A percentile compares a stretch with the other conserved stretches of the same genome.
phyloP scores from a whole-genome alignment of 2,797 vertebrate genomes.

The Paedocypris micromegethes region DNA sequence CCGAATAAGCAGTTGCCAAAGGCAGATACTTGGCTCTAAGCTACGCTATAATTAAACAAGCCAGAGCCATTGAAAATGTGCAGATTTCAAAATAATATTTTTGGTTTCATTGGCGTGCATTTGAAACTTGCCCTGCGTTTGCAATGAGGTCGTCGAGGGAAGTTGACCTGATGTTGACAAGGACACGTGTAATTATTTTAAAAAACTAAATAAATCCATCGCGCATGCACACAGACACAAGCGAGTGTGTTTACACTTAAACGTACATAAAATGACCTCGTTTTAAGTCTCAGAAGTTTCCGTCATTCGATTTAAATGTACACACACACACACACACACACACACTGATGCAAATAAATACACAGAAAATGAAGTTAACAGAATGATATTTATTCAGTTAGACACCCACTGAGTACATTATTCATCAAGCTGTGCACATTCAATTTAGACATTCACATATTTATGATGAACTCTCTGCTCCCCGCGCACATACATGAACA shows the following conservation, averaged over 20 bases:
- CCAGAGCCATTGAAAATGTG: not conserved
- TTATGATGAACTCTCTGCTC: constrained; percentile 28
- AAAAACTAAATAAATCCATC: too few species aligned
- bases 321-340: constrained; percentile 5
- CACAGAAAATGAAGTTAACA: constrained; percentile 17
- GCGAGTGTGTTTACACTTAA: not conserved
- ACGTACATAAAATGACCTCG: too few species aligned
- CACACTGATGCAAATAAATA: not conserved
- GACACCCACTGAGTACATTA: constrained; percentile 32
- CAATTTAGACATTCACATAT: constrained; percentile 41
- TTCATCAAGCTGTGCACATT: constrained; percentile 29
- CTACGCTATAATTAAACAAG: constrained; percentile 7
- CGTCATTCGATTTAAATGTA: not conserved
- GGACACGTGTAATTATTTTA: too few species aligned
- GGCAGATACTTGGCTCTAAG: constrained; percentile 12
- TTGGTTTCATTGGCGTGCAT: too few species aligned
- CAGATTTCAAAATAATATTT: not conserved
- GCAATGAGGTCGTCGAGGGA: not conserved
- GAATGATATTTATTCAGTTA: constrained; percentile 35
- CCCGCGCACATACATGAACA: constrained; percentile 25
- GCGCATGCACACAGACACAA: constrained; percentile 14
- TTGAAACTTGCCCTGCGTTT: not conserved
- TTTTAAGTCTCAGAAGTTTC: constrained; percentile 26
- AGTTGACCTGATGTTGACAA: too few species aligned
- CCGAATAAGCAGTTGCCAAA: not conserved